phyloP scores from a whole-genome alignment of 2,113 vertebrate genomes.

The Semnornis frantzii region DNA sequence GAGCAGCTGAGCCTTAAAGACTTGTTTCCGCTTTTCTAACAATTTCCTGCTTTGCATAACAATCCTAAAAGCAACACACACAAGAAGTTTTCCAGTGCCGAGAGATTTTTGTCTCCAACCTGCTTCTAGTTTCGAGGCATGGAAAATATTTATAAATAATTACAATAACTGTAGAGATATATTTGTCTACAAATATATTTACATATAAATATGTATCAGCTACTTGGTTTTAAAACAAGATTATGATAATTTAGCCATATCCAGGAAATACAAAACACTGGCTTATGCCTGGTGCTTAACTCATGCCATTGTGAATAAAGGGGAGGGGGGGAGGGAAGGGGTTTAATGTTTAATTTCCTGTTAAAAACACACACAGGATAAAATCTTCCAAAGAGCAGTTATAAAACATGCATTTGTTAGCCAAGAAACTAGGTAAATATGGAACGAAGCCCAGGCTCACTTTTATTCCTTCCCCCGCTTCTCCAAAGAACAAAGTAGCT shows the following conservation, averaged over 20 bases:
- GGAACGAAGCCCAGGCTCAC: constrained; percentile 18
- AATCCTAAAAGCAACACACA: constrained; percentile 53
- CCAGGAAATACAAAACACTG: constrained; percentile 66
- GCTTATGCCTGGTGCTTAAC: constrained; percentile 51
- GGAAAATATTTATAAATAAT: constrained; percentile 14
- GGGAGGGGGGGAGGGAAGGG: not conserved
- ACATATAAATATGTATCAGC: constrained; percentile 47
- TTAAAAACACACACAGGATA: constrained; percentile 59
- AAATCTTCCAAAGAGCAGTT: constrained; percentile 61
- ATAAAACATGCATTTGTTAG: constrained; percentile 46
- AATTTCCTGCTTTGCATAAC: constrained; percentile 64
- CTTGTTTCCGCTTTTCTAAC: constrained; percentile 58
- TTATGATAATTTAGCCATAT: constrained; percentile 61
- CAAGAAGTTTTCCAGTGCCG: constrained; percentile 32
- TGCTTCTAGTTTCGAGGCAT: not conserved
- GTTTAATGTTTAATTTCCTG: constrained; percentile 61
- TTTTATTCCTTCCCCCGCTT: not conserved
- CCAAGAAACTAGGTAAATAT: constrained; percentile 59
- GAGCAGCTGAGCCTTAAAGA: constrained; percentile 65
- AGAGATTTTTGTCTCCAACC: not conserved
- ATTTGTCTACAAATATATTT: constrained; percentile 42
- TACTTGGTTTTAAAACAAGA: constrained; percentile 51
- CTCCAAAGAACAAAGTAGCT: not conserved
- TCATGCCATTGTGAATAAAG: constrained; percentile 53
- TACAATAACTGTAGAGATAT: not conserved